Percentiles rank a stretch among this genome's conserved stretches.
Evolutionary conservation across 2,797 vertebrate genomes (phyloP).

Genomic region (Trichosurus vulpecula): DNA sequence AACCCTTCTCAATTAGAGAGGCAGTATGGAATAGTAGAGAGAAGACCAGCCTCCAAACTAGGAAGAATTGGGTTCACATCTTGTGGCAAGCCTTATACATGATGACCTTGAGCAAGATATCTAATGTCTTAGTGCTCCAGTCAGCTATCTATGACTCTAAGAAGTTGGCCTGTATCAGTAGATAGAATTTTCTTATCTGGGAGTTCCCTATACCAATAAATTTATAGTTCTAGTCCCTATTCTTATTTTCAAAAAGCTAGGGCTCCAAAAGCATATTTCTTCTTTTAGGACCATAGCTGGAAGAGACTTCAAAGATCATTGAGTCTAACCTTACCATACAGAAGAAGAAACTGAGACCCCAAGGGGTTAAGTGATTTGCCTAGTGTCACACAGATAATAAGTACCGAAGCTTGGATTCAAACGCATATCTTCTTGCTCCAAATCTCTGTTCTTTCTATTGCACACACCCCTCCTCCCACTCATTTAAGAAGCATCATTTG

Average conservation of each 20-base stretch:
- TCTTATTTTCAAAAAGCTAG: background rate
- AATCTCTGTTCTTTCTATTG: background rate
- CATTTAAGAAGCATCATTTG: background rate
- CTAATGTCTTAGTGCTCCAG: background rate
- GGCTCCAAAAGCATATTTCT: background rate
- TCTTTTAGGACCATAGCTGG: background rate
- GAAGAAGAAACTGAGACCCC: background rate
- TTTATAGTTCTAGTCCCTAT: background rate
- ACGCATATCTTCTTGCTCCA: background rate
- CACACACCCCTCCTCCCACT: background rate
- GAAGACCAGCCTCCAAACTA: background rate
- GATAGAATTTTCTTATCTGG: background rate
- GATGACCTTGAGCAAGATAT: background rate
- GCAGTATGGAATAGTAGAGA: background rate
- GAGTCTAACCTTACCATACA: background rate
- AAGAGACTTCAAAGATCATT: background rate
- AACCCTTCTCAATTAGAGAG: background rate
- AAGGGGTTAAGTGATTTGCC: background rate
- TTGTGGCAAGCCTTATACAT: background rate
- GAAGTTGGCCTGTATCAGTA: background rate
- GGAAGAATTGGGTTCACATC: accelerated
- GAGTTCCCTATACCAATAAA: background rate
- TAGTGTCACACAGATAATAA: background rate
- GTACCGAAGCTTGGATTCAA: background rate
- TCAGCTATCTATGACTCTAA: background rate